Percentiles rank a stretch among this genome's conserved stretches.
Conservation (phyloP, 2,797 vertebrate species). For the Perodicticus potto region DNA sequence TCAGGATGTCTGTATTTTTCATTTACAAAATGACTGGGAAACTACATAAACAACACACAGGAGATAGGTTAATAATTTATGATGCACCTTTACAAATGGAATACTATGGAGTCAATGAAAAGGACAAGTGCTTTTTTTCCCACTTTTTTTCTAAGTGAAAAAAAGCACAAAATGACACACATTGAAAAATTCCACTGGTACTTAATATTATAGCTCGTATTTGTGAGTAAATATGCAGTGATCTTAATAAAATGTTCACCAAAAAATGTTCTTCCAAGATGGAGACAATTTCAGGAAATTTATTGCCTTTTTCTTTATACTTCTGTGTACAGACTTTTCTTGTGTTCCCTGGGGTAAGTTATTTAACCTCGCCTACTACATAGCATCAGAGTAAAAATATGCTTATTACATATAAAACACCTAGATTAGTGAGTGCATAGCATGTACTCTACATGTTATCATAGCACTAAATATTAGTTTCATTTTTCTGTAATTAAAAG, state of each 20-base stretch:
- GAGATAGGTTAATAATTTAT: background rate
- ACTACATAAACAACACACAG: background rate
- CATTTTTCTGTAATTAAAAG: conserved; percentile 20
- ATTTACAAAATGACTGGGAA: conserved; percentile 27
- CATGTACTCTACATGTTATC: background rate
- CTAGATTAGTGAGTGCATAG: background rate
- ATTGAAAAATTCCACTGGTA: background rate
- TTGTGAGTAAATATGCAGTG: background rate
- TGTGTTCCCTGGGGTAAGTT: background rate
- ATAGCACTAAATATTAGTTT: background rate
- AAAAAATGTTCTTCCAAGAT: background rate
- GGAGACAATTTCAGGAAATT: background rate
- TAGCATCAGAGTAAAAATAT: background rate
- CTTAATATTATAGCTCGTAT: background rate
- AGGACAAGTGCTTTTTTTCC: background rate
- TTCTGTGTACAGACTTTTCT: background rate
- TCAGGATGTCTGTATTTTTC: background rate
- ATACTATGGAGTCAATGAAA: conserved; percentile 28
- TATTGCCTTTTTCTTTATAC: background rate
- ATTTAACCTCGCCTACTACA: background rate
- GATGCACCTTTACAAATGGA: background rate
- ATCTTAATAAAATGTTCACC: background rate
- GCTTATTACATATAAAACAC: background rate
- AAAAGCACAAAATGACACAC: background rate
- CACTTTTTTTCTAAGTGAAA: background rate